A percentile compares a stretch with the other conserved stretches of the same genome.
Evolutionary conservation across 2,888 invertebrate species (phyloP).

Genomic region (Cataglyphis rosenhaueri): DNA sequence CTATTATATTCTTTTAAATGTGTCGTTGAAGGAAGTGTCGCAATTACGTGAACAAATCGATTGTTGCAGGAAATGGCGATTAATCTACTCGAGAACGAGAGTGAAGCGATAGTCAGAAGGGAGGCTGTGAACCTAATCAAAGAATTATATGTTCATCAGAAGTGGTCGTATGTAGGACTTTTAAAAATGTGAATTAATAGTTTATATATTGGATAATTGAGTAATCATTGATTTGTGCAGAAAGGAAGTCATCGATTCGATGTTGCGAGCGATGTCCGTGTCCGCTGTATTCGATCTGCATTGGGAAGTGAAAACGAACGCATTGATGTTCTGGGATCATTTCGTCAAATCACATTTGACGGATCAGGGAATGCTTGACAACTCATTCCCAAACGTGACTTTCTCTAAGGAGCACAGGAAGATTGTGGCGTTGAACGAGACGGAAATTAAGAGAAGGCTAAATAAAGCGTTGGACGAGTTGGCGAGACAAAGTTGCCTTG

Average conservation of each 20-base stretch:
- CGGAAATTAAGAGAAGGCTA: slow-evolving; percentile 89
- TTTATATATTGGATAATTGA: slow-evolving; percentile 8
- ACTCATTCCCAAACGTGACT: slow-evolving; percentile 91
- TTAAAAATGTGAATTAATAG: neutral
- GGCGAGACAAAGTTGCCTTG: slow-evolving; percentile 90
- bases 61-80: slow-evolving; percentile 86
- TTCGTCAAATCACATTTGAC: slow-evolving; percentile 89
- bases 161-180: slow-evolving; percentile 85
- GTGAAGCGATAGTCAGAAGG: slow-evolving; percentile 92
- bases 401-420: slow-evolving; percentile 93
- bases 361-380: slow-evolving; percentile 94
- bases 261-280: slow-evolving; percentile 89
- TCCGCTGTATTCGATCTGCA: slow-evolving; percentile 91
- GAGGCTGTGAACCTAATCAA: slow-evolving; percentile 90
- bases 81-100: slow-evolving; percentile 88
- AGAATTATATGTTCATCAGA: slow-evolving; percentile 89
- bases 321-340: slow-evolving; percentile 90
- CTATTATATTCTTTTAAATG: neutral
- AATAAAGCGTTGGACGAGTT: slow-evolving; percentile 89
- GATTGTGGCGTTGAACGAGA: slow-evolving; percentile 90
- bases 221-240: slow-evolving; percentile 67
- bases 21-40: neutral
- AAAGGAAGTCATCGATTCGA: slow-evolving; percentile 85
- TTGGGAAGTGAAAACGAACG: slow-evolving; percentile 93
- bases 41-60: slow-evolving; percentile 59